phyloP scores from a whole-genome alignment of 2,797 vertebrate genomes.

The Poeciliopsis infans region DNA sequence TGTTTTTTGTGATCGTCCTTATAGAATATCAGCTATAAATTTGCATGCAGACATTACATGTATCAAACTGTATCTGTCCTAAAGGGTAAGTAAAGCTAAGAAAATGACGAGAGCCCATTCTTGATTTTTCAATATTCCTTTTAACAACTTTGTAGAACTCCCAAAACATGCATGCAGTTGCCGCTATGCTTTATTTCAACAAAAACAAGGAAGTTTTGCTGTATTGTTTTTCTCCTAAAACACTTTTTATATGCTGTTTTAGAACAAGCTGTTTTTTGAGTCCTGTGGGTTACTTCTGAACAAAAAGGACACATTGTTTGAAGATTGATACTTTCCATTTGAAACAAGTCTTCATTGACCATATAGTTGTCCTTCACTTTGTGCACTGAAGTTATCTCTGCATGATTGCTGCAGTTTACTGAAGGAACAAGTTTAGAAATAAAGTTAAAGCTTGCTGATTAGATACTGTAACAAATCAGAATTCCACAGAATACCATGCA shows the following conservation, averaged over 20 bases:
- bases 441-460: constrained; percentile 33
- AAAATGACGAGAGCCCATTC: background rate
- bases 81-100: background rate
- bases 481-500: constrained; percentile 27
- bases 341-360: background rate
- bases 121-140: background rate
- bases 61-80: background rate
- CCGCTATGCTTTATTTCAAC: background rate
- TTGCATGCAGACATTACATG: background rate
- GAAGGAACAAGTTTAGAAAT: background rate
- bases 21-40: background rate
- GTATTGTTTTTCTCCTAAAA: background rate
- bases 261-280: background rate
- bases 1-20: background rate
- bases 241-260: background rate
- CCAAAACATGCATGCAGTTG: background rate
- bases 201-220: background rate
- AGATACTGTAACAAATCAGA: constrained; percentile 13
- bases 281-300: constrained; percentile 17
- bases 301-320: background rate
- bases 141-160: background rate
- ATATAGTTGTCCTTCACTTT: constrained; percentile 10
- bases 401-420: background rate
- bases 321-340: constrained; percentile 5
- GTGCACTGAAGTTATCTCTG: constrained; percentile 13